Evolutionary conservation across 2,888 invertebrate species (phyloP), one percentile per base, ranked within the genome.

Genomic region (Shargacucullia verbasci): DNA sequence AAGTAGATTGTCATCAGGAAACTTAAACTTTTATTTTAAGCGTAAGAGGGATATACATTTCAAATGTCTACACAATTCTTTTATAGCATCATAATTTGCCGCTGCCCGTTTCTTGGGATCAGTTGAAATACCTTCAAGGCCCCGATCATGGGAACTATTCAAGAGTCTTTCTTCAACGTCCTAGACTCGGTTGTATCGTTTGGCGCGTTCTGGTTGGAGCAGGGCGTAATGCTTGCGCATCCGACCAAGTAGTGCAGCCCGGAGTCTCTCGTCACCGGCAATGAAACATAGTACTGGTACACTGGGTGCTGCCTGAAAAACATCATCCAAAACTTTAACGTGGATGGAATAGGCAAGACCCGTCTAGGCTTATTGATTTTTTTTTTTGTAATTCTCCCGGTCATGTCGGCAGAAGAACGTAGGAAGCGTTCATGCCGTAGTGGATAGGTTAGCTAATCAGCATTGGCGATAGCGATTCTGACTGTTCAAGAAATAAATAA

Each of bases 161-260:
- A 48, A 48, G 45, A 12, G 31, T 38, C 37, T 34, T 46, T 33
- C 35, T 38, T 40, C 44, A 25, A 12, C 31, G 39, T 31, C 44
- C 50, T 65, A 72, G 39, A 57, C 56, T 47, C 59, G 59, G 27
- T 84, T 81, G 57, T 84, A 92, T 56, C 85, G 81, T 64, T 86
- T 88, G 15, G 92, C 92, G 20, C 82, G 81, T 47, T 89, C 86
- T 7, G 93, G 92, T 59, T 86, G 90, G 9, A 94, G 82, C 2
- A 94, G 79, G 1, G 94, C 93, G 73, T 94, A 94, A 59, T 94
- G 85, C 59, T 86, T 89, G 55, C 90, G 86, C 90, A 94, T 89
- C 29, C 94, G 88, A n/a, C 94, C 94, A 27, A 95, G 79, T 29
- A 94, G 79, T 11, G 94, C 94, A 29, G 94, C 94, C 11, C 94